Conservation (phyloP, 2,888 invertebrate species). For the Sthenelais limicola region DNA sequence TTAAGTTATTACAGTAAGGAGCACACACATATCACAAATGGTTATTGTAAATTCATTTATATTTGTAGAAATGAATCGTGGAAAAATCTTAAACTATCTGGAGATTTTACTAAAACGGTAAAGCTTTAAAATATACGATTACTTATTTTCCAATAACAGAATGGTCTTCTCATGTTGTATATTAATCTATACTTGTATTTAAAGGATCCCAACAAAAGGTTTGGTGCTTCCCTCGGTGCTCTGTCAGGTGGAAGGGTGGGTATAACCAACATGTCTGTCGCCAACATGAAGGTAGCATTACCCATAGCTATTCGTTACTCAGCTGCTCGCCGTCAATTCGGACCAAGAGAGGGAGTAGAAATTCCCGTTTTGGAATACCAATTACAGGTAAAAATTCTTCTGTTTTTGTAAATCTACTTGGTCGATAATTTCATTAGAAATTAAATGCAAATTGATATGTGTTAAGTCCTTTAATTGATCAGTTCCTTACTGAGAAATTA, state of each 20-base stretch:
- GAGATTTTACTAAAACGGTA: too few species aligned
- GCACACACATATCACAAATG: too few species aligned
- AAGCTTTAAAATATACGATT: too few species aligned
- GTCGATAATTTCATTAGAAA: too few species aligned
- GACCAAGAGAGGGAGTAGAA: conserved; percentile 82
- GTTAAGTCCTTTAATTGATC: background rate
- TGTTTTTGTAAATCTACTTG: conserved; percentile 54
- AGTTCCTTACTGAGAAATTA: background rate
- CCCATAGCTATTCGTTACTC: conserved; percentile 89
- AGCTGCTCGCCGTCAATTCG: conserved; percentile 90
- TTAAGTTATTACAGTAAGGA: too few species aligned
- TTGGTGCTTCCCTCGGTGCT: conserved; percentile 87
- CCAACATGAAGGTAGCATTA: conserved; percentile 82
- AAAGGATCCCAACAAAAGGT: conserved; percentile 84
- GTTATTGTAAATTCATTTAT: too few species aligned
- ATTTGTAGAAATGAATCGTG: too few species aligned
- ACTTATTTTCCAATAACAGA: too few species aligned
- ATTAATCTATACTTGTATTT: too few species aligned
- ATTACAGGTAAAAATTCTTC: conserved; percentile 78
- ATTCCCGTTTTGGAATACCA: conserved; percentile 93
- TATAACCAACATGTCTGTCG: conserved; percentile 78
- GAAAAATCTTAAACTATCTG: too few species aligned
- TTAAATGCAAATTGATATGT: background rate
- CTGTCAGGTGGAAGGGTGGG: conserved; percentile 88
- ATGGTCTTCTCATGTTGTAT: background rate